Evolutionary conservation across 2,888 invertebrate genomes (phyloP), one percentile per base, ranked within the genome.

Genomic region (Phorcus lineatus): DNA sequence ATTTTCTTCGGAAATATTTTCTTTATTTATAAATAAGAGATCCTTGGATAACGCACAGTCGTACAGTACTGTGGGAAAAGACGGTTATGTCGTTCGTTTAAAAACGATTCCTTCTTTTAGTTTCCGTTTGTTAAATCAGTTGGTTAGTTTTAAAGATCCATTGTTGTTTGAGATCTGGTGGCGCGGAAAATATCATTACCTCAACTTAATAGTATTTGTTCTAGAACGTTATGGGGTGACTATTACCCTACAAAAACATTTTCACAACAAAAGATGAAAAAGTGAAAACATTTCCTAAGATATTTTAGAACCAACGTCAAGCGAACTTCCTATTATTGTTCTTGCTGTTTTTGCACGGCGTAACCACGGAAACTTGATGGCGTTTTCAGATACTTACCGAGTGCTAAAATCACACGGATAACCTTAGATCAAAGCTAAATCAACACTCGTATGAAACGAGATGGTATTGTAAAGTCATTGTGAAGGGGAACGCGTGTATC

Each of bases 401-500:
- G 36, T 11, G 36, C 36, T 40, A 70, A 70, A 70, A 70, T 36
- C 70, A 70, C 70, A 36, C 19, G 36, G 19, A 36, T 31, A 70
- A 36, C 19, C 36, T 31, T 36, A 36, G 70, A 70, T 70, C 70
- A 70, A 70, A 70, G 70, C 36, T 36, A 70, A 70, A 36, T 70
- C 70, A 70, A 70, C 70, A 70, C 28, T 19, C 28, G 70, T 36
- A 70, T n/a, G 70, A 36, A 19, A 36, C 40, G 31, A 28, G 36
- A n/a, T 40, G 70, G 70, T 28, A 19, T 70, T 70, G 70, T 19
- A 70, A 70, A 70, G 36, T 36, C 70, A 70, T 70, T 36, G 70
- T 31, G n/a, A 19, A 28, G 36, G 31, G 36, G 36, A 31, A 55
- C 55, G 55, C 55, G 76, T 76, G 76, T 55, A 76, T 76, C 54